Base-by-base conservation (phyloP, 2,888 invertebrate genomes). In the Hedychridium roseum region DNA sequence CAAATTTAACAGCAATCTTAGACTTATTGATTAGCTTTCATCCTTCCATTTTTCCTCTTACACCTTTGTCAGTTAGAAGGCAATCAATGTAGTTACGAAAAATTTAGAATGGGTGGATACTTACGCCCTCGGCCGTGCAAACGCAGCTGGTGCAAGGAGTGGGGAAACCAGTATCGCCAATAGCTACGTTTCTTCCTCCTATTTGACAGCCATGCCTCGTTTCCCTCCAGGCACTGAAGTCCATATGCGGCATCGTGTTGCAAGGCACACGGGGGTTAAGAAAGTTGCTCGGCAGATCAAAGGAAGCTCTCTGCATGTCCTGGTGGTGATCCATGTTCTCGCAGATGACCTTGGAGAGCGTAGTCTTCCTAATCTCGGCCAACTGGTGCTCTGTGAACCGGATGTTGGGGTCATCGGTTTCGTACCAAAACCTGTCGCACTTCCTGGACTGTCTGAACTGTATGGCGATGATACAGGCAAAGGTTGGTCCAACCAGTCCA, bases 361-460 rank as follows among this genome's bases (percentile, higher is more conserved):
- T 93, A 1, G 87, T 84, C 76, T 94, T 95, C 1, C 95, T 84
- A 52, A 97, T 85, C 79, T 97, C 96, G 0, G 90, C 87, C 46
- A 97, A 77, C 73, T 97, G 97, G 16, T 88, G 86, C 72, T 94
- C 92, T 0, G 90, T 89, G 78, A 95, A 95, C 27, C 89, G 84
- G 0, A 91, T 84, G 2, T 85, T 86, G 0, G 89, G 83, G 73
- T 91, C 90, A 62, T 89, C 89, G 54, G 92, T 94, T 80, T 95
- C 95, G 76, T 96, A 97, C 94, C 96, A 98, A 82, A 90, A 97
- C 64, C 97, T 83, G 81, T 98, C 98, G 71, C 97, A 97, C 72
- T 93, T 92, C 61, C 94, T 87, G 39, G 93, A 81, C 70, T 92
- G 91, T 42, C 92, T 83, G 81, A 97, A 97, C 81, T 97, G 97